Evolutionary conservation across 1,140 invertebrate genomes (phyloP).

Genomic region (Eriocheir sinensis): DNA sequence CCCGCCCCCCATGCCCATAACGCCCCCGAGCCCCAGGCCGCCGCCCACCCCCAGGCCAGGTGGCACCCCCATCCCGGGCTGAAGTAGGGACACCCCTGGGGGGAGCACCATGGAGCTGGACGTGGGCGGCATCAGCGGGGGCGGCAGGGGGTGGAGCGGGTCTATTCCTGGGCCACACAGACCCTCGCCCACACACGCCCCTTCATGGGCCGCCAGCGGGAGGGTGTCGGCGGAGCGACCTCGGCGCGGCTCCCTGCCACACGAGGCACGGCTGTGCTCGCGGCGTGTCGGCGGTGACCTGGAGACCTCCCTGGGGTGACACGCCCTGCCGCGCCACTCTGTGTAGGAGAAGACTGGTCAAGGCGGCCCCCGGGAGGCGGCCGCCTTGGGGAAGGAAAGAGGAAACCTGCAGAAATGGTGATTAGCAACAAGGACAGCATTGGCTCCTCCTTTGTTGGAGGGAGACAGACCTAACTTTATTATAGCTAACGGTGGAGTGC

Average conservation of each 20-base stretch:
- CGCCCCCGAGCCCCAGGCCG: constrained; percentile 52
- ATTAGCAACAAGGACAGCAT: not conserved
- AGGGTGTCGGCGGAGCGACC: constrained; percentile 28
- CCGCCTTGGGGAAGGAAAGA: not conserved
- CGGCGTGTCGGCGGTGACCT: not conserved
- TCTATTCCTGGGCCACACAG: constrained; percentile 62
- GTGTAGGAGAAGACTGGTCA: constrained; percentile 72
- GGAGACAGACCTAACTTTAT: not conserved
- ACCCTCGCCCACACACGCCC: constrained; percentile 61
- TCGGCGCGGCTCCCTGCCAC: constrained; percentile 26
- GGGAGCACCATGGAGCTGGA: constrained; percentile 63
- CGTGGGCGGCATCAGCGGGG: constrained; percentile 59
- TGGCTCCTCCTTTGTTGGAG: not conserved
- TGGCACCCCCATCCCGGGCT: constrained; percentile 46
- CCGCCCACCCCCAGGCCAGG: constrained; percentile 36
- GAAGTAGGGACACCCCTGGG: constrained; percentile 60
- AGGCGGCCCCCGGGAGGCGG: constrained; percentile 41
- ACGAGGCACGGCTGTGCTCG: not conserved
- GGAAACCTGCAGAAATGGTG: not conserved
- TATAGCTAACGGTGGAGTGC: not conserved
- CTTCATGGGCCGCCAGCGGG: constrained; percentile 44
- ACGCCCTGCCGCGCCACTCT: constrained; percentile 68
- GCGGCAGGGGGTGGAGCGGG: constrained; percentile 27
- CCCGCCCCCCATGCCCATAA: constrained; percentile 52
- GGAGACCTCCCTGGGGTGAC: constrained; percentile 34